These are phyloP conservation scores for Actenoides lindsayi DNA, from an alignment of 2,113 vertebrate genomes.

Conservation along the genomic window DNA sequence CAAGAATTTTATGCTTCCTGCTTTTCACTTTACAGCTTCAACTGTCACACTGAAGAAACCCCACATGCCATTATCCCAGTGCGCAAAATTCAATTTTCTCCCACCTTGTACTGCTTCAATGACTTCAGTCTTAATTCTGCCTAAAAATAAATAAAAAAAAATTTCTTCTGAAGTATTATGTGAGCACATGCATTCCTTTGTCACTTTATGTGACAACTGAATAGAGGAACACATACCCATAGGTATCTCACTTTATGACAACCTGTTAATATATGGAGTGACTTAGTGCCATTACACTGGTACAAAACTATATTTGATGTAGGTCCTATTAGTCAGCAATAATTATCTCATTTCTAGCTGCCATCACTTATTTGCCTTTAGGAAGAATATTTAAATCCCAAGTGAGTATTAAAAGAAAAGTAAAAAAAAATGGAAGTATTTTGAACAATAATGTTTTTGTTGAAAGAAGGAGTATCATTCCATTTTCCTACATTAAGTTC, in stretches of 20 bases:
- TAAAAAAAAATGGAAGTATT: neutral
- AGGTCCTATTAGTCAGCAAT: neutral
- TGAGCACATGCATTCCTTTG: neutral
- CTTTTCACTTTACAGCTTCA: neutral
- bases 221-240: neutral
- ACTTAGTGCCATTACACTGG: neutral
- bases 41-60: neutral
- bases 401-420: neutral
- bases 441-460: neutral
- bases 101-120: conserved; percentile 8
- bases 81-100: conserved; percentile 34
- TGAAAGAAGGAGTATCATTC: neutral
- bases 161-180: neutral
- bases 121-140: conserved; percentile 6
- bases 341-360: neutral
- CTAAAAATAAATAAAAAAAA: neutral
- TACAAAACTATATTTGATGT: neutral
- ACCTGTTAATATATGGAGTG: neutral
- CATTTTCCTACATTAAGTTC: neutral
- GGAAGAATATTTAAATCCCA: neutral
- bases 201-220: neutral
- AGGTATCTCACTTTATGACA: neutral
- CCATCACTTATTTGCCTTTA: neutral
- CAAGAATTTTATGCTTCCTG: conserved; percentile 14
- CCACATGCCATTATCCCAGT: conserved; percentile 4